Conservation (phyloP, 1,140 invertebrate genomes). For the Drosophila kikkawai region DNA sequence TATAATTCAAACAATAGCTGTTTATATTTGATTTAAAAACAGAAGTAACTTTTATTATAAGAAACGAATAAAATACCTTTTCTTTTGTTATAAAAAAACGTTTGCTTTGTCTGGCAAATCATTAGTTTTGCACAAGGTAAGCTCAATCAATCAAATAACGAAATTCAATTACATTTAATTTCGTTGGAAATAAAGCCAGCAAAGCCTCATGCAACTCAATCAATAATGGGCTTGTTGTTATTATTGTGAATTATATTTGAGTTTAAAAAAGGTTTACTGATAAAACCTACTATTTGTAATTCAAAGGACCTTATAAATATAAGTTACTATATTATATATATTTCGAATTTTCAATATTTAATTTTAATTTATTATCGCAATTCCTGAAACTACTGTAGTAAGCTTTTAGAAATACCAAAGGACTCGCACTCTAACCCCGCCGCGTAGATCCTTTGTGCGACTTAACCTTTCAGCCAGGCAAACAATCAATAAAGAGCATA, state of each 20-base stretch:
- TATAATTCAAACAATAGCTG: background rate
- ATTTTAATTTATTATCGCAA: background rate
- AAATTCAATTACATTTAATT: conserved; percentile 5
- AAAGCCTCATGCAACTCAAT: background rate
- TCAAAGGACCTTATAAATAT: background rate
- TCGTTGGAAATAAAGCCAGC: background rate
- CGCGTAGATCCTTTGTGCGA: background rate
- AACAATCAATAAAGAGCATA: conserved; percentile 32
- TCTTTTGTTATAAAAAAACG: background rate
- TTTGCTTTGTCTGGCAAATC: background rate
- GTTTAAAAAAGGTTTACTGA: background rate
- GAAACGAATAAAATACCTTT: background rate
- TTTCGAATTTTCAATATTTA: background rate
- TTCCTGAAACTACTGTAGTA: too few relatives aligned
- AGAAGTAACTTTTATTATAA: background rate
- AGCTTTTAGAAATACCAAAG: background rate
- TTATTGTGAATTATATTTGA: too few relatives aligned
- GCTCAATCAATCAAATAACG: background rate
- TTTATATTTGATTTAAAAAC: background rate
- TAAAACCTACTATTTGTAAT: background rate
- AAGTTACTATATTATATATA: background rate
- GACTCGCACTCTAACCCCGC: background rate
- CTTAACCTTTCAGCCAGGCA: background rate
- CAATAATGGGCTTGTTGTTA: background rate
- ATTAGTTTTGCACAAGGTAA: background rate